Evolutionary conservation across 2,888 invertebrate genomes (phyloP).

Genomic region (Meiosimyza decipiens): DNA sequence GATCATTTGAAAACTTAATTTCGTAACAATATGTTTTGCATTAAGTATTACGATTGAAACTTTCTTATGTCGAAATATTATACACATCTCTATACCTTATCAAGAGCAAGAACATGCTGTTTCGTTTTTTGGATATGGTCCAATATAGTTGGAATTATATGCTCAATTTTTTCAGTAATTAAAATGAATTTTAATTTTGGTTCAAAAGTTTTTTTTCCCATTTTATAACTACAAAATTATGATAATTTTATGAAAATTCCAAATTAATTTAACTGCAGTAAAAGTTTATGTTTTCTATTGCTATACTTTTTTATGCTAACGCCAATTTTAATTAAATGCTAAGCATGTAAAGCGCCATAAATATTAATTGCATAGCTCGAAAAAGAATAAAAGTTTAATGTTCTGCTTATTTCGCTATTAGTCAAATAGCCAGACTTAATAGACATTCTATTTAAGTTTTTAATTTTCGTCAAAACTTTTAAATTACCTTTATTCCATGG

Average conservation of each 20-base stretch:
- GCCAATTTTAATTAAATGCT: slow-evolving; percentile 10
- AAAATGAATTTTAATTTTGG: slow-evolving; percentile 12
- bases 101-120: background rate
- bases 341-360: slow-evolving; percentile 6
- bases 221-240: slow-evolving; percentile 26
- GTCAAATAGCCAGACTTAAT: background rate
- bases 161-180: background rate
- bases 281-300: background rate
- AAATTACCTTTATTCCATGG: background rate
- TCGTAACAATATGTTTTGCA: no score
- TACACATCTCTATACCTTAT: no score
- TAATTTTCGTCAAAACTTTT: slow-evolving; percentile 9
- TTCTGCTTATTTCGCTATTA: slow-evolving; percentile 8
- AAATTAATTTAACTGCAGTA: slow-evolving; percentile 22
- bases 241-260: slow-evolving; percentile 36
- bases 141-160: slow-evolving; percentile 12
- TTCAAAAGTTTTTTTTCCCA: background rate
- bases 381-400: slow-evolving; percentile 9
- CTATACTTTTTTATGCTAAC: background rate
- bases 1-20: no score
- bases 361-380: slow-evolving; percentile 20
- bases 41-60: no score
- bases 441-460: background rate
- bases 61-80: no score
- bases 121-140: slow-evolving; percentile 29